Evolutionary conservation across 2,888 invertebrate species (phyloP).

Genomic region (Trichogramma dendrolimi): DNA sequence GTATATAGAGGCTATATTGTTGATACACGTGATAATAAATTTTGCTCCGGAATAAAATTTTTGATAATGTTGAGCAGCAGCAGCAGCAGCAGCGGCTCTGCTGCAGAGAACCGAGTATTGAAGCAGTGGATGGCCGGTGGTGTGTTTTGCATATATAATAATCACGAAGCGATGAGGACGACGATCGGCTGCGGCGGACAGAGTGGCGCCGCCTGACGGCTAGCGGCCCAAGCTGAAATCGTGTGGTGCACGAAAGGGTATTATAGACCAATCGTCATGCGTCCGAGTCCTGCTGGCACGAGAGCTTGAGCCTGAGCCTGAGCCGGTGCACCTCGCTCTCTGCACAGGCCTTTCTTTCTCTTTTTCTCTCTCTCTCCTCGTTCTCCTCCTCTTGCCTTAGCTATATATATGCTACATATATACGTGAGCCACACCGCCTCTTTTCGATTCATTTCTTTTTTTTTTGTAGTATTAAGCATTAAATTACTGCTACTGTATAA

Average conservation of each 20-base stretch:
- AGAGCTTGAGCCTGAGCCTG: slow-evolving; percentile 24
- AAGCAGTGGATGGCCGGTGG: too few relatives aligned
- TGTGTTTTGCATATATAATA: too few relatives aligned
- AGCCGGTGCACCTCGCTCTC: slow-evolving; percentile 22
- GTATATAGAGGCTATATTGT: too few relatives aligned
- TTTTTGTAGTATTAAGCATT: neutral
- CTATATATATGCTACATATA: neutral
- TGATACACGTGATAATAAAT: too few relatives aligned
- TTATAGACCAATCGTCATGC: slow-evolving; percentile 50
- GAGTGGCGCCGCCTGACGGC: slow-evolving; percentile 41
- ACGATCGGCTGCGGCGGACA: too few relatives aligned
- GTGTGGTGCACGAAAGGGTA: slow-evolving; percentile 37
- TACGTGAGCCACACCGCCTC: neutral
- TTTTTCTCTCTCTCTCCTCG: neutral
- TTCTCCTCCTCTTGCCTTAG: neutral
- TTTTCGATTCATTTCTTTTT: slow-evolving; percentile 4
- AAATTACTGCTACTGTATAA: too few relatives aligned
- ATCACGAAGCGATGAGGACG: too few relatives aligned
- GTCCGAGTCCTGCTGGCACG: slow-evolving; percentile 24
- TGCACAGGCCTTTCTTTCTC: neutral
- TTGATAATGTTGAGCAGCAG: too few relatives aligned
- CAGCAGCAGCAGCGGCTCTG: too few relatives aligned
- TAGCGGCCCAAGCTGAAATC: slow-evolving; percentile 43
- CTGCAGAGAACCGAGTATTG: too few relatives aligned
- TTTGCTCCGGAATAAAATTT: too few relatives aligned